A percentile compares a stretch with the other conserved stretches of the same genome.
These are phyloP conservation scores for Bathynomus jamesi DNA, from an alignment of 1,140 invertebrate genomes.

Conservation along the genomic window DNA sequence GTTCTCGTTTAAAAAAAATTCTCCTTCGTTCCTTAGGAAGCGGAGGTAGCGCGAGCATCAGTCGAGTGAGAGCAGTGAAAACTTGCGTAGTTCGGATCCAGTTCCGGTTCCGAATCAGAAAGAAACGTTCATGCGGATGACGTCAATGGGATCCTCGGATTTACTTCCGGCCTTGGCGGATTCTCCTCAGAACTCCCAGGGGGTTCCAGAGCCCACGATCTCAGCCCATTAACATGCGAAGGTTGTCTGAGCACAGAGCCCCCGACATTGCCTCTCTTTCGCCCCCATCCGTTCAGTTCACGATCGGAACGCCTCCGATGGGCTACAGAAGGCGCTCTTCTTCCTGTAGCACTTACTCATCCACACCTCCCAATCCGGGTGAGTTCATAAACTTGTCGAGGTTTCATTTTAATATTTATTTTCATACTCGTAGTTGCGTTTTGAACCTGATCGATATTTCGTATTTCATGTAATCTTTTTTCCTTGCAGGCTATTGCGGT, in stretches of 20 bases:
- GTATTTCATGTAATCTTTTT: too few relatives aligned
- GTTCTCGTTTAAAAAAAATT: too few relatives aligned
- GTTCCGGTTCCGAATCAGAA: slow-evolving; percentile 64
- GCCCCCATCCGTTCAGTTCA: slow-evolving; percentile 44
- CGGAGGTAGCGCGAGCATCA: slow-evolving; percentile 23
- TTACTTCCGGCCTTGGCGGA: slow-evolving; percentile 5
- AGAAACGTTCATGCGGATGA: slow-evolving; percentile 48
- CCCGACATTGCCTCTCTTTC: slow-evolving; percentile 26
- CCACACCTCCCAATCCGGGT: slow-evolving; percentile 19
- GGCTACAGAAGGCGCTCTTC: slow-evolving; percentile 30
- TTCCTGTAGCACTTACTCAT: slow-evolving; percentile 31
- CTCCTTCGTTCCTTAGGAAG: too few relatives aligned
- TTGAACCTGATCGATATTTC: too few relatives aligned
- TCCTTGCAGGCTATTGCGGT: background rate
- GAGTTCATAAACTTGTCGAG: background rate
- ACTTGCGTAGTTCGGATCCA: slow-evolving; percentile 16
- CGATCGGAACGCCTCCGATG: slow-evolving; percentile 46
- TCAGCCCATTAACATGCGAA: slow-evolving; percentile 28
- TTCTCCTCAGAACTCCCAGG: background rate
- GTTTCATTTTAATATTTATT: too few relatives aligned
- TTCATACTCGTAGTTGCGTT: too few relatives aligned
- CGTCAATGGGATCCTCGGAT: slow-evolving; percentile 25
- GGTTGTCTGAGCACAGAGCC: slow-evolving; percentile 23
- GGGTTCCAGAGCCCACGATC: slow-evolving; percentile 15
- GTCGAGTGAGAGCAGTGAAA: slow-evolving; percentile 24